Evolutionary conservation across 2,888 invertebrate genomes (phyloP), one percentile per base, ranked within the genome.

Genomic region (Microctonus hyperodae): DNA sequence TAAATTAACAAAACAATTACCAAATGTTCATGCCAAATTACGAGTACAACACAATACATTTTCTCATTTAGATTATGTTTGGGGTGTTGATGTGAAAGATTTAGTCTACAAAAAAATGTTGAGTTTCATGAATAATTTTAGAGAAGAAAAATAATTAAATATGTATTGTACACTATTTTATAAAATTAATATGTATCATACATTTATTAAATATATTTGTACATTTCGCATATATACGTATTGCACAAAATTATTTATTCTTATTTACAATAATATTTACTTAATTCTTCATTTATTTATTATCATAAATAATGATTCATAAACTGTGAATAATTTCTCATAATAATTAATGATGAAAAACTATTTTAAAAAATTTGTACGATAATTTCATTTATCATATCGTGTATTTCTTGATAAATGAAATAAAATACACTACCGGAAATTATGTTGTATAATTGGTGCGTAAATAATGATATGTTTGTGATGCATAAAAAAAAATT

Each of bases 41-140:
- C 80, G 85, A 57, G 84, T 90, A 3, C 80, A 86, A 0, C 81
- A 86, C 74, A 82, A 86, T 37, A 80, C 85, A 51, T 91, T 89
- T 70, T 89, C 88, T 76, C 91, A 92, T 77, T 81, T 90, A 73
- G 92, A 92, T 75, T 91, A 88, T 71, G 75, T 90, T 53, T 91
- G 88, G 85, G 90, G 89, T 0, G 83, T 82, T 10, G 86, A 88
- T 70, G 88, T 88, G 0, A 85, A 86, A 11, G 80, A 79, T 11
- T 74, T 86, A 28, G 76, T 91, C 5, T 90, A 91, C 73, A 72
- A 83, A 4, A 73, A 75, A 48, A 57, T 80, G 7, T 55, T 76
- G 11, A 62, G 50, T 6, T 28, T 75, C 40, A 70, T 77, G 60
- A n/a, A 6, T 13, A 23, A n/a, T 20, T 31, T 31, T n/a, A 22